phyloP scores from a whole-genome alignment of 2,113 vertebrate genomes.

The Cinclus cinclus region DNA sequence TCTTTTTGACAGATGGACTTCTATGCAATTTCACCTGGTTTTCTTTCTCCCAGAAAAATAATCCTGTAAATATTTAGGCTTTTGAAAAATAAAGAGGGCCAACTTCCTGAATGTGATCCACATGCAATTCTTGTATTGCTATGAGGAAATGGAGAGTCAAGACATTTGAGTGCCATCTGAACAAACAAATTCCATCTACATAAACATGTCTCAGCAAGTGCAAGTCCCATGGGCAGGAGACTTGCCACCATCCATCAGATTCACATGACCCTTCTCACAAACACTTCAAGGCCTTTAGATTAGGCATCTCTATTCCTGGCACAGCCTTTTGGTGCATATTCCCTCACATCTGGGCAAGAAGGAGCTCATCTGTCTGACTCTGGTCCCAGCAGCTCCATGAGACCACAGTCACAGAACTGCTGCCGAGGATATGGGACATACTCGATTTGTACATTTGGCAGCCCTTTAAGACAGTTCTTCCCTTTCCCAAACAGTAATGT shows the following conservation, averaged over 20 bases:
- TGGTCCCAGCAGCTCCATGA: background rate
- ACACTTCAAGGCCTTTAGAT: constrained; percentile 1
- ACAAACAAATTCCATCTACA: constrained; percentile 45
- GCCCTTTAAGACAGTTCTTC: background rate
- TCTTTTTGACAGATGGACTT: constrained; percentile 41
- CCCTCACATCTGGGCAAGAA: background rate
- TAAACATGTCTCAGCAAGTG: constrained; percentile 9
- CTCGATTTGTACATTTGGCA: background rate
- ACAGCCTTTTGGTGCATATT: background rate
- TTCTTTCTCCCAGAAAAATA: constrained; percentile 59
- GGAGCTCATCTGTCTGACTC: background rate
- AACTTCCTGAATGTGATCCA: constrained; percentile 33
- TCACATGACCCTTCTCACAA: constrained; percentile 49
- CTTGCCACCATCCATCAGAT: constrained; percentile 31
- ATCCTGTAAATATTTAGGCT: constrained; percentile 41
- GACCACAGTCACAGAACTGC: background rate
- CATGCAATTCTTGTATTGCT: background rate
- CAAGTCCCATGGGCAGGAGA: constrained; percentile 19
- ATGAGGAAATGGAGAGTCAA: background rate
- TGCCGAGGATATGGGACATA: rapidly evolving
- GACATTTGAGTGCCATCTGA: constrained; percentile 23
- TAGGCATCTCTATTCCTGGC: background rate
- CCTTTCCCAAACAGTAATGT: background rate
- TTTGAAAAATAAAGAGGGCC: constrained; percentile 43
- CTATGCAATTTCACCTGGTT: constrained; percentile 21